Evolutionary conservation across 2,113 vertebrate genomes (phyloP), one percentile per base, ranked within the genome.

Genomic region (Lampris incognitus): DNA sequence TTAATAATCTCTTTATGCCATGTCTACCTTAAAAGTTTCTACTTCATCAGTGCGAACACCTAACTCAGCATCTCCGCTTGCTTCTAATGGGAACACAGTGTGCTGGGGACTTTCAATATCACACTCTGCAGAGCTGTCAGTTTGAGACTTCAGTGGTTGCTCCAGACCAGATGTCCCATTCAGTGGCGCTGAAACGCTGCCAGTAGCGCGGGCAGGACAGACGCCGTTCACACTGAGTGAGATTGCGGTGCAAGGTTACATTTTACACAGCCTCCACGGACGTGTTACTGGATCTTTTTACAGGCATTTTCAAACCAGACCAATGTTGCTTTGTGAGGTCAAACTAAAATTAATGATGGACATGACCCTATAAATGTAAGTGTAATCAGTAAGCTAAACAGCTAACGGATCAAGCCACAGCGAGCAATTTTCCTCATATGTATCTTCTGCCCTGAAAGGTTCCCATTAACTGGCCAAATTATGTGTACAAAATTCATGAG

Each of bases 311-410:
- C 78, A 71, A 81, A 74, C 68, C 76, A 76, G 89, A 83, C 80
- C 72, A 76, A 79, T 86, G 80, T 91, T 88, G 86, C 84, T 92
- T 92, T 91, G 92, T 86, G 87, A 90, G 91, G 87, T 89, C 88
- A 89, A 87, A 87, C 81, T 79, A 82, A 78, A 90, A 89, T 93
- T 86, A 92, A 92, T 89, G 83, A 78, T 10, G 52, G 77, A 77
- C 72, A 79, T 42, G 87, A 92, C 88, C 89, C 86, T 72, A 85
- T 90, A 89, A 93, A 90, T 64, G 86, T 68, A 76, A 66, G 79
- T 81, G 65, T 74, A 88, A 92, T 91, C 84, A 82, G 79, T 71
- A 74, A 78, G 74, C 86, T 74, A 77, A 88, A 89, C 82, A 81
- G 87, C 79, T 75, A 70, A 87, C 82, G 71, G 82, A 83, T 86